These are phyloP conservation scores for Labroides dimidiatus DNA, from an alignment of 2,797 vertebrate genomes.

Conservation along the genomic window DNA sequence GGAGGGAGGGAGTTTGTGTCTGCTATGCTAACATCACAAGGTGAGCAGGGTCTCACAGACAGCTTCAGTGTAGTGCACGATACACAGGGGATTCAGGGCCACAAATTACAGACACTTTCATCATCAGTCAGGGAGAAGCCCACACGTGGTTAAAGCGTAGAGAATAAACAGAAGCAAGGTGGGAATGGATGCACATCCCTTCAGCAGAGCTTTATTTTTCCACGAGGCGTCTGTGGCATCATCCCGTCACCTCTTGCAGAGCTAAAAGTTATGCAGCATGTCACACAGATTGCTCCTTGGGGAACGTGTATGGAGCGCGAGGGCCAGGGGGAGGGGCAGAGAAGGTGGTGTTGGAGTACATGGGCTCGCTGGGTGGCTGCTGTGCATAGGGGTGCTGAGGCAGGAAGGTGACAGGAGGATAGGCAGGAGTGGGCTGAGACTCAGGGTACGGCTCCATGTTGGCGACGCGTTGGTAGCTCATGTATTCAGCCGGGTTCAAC, in stretches of 20 bases:
- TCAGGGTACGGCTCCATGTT: conserved; percentile 82
- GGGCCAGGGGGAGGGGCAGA: conserved; percentile 80
- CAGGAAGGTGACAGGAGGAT: conserved; percentile 83
- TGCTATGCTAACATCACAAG: conserved; percentile 65
- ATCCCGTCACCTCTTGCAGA: conserved; percentile 40
- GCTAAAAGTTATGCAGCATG: conserved; percentile 17
- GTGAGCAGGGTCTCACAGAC: conserved; percentile 60
- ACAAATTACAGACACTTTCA: conserved; percentile 65
- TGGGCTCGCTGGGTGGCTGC: conserved; percentile 76
- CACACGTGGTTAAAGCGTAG: conserved; percentile 41
- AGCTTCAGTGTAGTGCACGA: conserved; percentile 73
- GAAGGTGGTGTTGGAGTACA: conserved; percentile 83
- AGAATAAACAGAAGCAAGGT: conserved; percentile 46
- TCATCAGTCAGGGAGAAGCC: conserved; percentile 29
- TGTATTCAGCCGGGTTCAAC: conserved; percentile 86
- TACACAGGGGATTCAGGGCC: conserved; percentile 62
- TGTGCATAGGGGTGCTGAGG: conserved; percentile 86
- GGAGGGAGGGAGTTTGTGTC: conserved; percentile 32
- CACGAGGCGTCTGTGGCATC: conserved; percentile 38
- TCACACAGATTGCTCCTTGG: conserved; percentile 89
- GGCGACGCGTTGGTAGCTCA: conserved; percentile 83
- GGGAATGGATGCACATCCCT: conserved; percentile 42
- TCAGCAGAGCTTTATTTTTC: conserved; percentile 54
- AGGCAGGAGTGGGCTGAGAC: conserved; percentile 77
- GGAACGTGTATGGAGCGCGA: conserved; percentile 83